Evolutionary conservation across 2,888 invertebrate species (phyloP), one percentile per base, ranked within the genome.

Genomic region (Acronicta leporina): DNA sequence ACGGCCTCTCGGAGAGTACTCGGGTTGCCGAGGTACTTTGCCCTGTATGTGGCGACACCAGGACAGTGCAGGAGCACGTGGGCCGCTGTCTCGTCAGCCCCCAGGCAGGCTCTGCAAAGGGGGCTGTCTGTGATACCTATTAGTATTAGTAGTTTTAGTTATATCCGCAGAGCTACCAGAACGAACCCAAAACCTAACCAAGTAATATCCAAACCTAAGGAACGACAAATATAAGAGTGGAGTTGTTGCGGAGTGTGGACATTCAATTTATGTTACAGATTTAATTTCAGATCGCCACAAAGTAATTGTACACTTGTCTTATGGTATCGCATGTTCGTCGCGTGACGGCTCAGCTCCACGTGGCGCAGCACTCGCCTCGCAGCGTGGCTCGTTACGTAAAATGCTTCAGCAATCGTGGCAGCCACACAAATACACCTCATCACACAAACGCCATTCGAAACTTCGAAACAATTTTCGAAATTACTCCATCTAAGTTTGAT

Each of bases 351-450:
- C 60, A 46, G 44, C 44, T 75, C 85, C 88, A 88, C 90, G 89
- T 88, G 88, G 86, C 85, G 61, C 50, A 64, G 61, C 86, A 83
- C 80, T 75, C 72, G 83, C 63, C 75, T 50, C 53, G 73, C 83
- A 84, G 86, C 86, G 87, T 87, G 86, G 81, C 63, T 63, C 50
- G 75, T 90, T 91, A 89, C 80, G 81, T 85, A 88, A 90, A 83
- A 59, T 59, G 35, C 67, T 62, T 51, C 45, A 53, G 59, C 62
- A 61, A 53, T 58, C 63, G 63, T 55, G 58, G 71, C 67, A 73
- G 63, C 73, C 73, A 45, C 66, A 75, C 67, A 77, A 80, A 73
- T 57, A 50, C 47, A 48, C 38, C 47, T 45, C 10, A 43, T 35
- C 16, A 53, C 20, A 41, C 42, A 60, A 58, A 42, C 41, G 15